Evolutionary conservation across 2,888 invertebrate species (phyloP).

Genomic region (Chrysodeixis includens): DNA sequence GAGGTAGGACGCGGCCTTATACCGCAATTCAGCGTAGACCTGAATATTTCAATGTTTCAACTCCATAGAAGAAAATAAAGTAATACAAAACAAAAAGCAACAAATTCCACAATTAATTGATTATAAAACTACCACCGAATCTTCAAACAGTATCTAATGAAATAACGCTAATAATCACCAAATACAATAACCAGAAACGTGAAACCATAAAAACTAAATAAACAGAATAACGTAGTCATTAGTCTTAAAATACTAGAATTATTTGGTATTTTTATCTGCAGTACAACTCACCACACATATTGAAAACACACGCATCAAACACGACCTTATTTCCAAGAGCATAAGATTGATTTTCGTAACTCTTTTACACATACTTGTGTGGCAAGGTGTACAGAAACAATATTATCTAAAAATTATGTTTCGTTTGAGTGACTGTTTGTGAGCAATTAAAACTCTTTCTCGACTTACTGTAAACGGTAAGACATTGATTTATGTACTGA

Average conservation of each 20-base stretch:
- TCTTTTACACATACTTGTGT: neutral
- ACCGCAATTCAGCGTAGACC: no score
- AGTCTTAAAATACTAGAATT: constrained; percentile 36
- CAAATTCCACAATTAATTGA: neutral
- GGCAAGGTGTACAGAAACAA: constrained; percentile 8
- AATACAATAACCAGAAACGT: constrained; percentile 47
- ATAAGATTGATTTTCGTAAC: neutral
- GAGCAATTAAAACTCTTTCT: constrained; percentile 78
- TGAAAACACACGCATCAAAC: neutral
- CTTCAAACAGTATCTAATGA: neutral
- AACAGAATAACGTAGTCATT: constrained; percentile 30
- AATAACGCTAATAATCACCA: constrained; percentile 31
- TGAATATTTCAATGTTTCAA: no score
- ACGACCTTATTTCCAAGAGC: neutral
- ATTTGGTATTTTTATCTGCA: constrained; percentile 19
- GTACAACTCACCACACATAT: constrained; percentile 7
- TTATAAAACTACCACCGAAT: neutral
- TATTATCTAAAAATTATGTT: constrained; percentile 46
- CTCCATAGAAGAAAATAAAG: neutral
- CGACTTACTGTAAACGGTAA: constrained; percentile 72
- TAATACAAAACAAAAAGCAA: neutral
- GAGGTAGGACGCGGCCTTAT: no score
- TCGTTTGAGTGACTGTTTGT: constrained; percentile 63
- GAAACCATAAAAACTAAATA: constrained; percentile 34
- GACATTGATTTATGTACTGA: constrained; percentile 71